Evolutionary conservation across 2,888 invertebrate genomes (phyloP).

Genomic region (Apodemia zela): DNA sequence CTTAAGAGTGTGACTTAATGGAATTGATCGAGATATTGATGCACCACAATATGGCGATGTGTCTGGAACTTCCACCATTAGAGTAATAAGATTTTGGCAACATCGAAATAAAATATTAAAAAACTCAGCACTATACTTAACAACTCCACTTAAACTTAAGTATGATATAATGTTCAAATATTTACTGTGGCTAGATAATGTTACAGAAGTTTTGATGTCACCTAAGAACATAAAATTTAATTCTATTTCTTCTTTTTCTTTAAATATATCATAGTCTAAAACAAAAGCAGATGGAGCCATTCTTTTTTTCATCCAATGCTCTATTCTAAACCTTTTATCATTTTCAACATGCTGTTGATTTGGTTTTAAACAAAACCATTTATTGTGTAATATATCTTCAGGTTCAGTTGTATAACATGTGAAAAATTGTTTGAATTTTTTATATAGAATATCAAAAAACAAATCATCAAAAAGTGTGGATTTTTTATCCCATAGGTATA

Average conservation of each 20-base stretch:
- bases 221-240: conserved; percentile 45
- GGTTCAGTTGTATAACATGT: conserved; percentile 38
- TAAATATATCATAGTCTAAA: conserved; percentile 51
- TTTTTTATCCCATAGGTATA: conserved; percentile 54
- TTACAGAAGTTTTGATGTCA: conserved; percentile 38
- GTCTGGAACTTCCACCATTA: conserved; percentile 44
- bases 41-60: conserved; percentile 38
- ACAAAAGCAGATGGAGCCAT: conserved; percentile 36
- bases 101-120: conserved; percentile 53
- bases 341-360: conserved; percentile 25
- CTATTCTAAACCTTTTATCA: conserved; percentile 22
- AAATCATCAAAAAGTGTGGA: conserved; percentile 45
- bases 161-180: conserved; percentile 59
- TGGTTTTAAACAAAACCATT: conserved; percentile 44
- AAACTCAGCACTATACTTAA: conserved; percentile 48
- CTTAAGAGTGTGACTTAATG: conserved; percentile 47
- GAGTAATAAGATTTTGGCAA: conserved; percentile 51
- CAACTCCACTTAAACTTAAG: conserved; percentile 50
- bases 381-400: conserved; percentile 33
- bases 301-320: conserved; percentile 42
- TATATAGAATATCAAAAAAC: conserved; percentile 49
- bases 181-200: conserved; percentile 39
- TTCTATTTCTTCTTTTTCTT: conserved; percentile 40
- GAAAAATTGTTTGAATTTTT: conserved; percentile 44
- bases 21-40: conserved; percentile 43